These are phyloP conservation scores for Cacatua alba DNA, from an alignment of 2,113 vertebrate species.

Conservation along the genomic window DNA sequence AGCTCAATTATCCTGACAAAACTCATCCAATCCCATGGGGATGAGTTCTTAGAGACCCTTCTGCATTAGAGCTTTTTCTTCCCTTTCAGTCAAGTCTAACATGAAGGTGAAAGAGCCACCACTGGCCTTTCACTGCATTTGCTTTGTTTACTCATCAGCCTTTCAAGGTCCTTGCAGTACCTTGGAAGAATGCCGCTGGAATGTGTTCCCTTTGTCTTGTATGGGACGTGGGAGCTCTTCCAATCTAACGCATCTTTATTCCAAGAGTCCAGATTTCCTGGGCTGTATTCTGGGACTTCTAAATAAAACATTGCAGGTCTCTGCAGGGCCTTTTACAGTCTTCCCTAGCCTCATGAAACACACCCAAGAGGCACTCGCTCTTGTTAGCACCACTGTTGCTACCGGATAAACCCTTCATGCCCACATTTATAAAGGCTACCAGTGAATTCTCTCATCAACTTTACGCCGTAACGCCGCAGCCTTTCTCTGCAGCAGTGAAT, in stretches of 20 bases:
- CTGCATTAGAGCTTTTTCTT: not conserved
- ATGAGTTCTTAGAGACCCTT: not conserved
- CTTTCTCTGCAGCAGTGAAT: not conserved
- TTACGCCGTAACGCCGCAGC: not conserved
- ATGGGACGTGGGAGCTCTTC: not conserved
- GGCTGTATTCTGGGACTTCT: not conserved
- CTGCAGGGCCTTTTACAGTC: not conserved
- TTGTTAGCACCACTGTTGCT: not conserved
- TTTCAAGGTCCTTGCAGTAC: not conserved
- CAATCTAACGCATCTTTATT: not conserved
- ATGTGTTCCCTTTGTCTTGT: not conserved
- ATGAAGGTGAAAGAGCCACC: not conserved
- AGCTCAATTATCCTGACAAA: not conserved
- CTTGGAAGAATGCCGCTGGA: not conserved
- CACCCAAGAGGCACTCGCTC: not conserved
- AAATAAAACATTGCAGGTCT: not conserved
- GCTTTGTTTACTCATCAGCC: not conserved
- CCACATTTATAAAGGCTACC: not conserved
- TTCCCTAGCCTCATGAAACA: not conserved
- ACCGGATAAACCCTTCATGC: not conserved
- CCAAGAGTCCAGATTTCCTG: constrained; percentile 1
- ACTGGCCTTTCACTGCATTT: not conserved
- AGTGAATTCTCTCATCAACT: not conserved
- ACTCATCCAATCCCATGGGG: no score
- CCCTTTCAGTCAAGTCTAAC: not conserved